Evolutionary conservation across 1,140 invertebrate species (phyloP), one percentile per base, ranked within the genome.

Genomic region (Anastrepha obliqua): DNA sequence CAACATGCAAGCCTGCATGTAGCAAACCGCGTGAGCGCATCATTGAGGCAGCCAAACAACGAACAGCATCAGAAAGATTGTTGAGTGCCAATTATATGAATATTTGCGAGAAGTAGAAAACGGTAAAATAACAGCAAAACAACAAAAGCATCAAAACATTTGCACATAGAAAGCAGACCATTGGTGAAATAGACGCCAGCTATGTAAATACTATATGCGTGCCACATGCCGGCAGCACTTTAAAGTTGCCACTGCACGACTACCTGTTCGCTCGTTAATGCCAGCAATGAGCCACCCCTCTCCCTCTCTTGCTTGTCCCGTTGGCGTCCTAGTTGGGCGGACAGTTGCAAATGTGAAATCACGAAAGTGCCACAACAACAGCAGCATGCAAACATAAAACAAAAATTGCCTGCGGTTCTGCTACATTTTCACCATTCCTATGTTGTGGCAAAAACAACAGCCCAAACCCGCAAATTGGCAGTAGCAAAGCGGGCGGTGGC

Each of bases 31-130:
- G 13, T 9, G 74, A 20, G n/a, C 47, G 74, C 74, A 81, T 20
- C 17, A 42, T 42, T 17, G 74, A 20, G 9, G 47, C 74, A 81
- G 17, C 17, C 7, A 55, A 44, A 15, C n/a, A 55, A 81, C 11
- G 29, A 55, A 81, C 11, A 55, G 74, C 47, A 55, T 20, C 44
- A 20, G 47, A 51, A 42, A 81, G 17, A 51, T 81, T 55, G 42
- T 47, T 81, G 47, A 81, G 74, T 81, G 74, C 47, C 74, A 81
- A 81, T 55, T 81, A 81, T 81, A 29, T 17, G 47, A 81, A 81
- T 81, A 81, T 42, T 81, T 29, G 47, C 11, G 20, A 67, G n/a
- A 62, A 4, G 51, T 0, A 4, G 5, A 67, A 8, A 67, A 39
- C 51, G 3, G 55, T 47, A 62, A 17, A 3, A 58, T 29, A 8